Conservation (phyloP, 1,140 invertebrate species). For the Anoplolepis gracilipes region DNA sequence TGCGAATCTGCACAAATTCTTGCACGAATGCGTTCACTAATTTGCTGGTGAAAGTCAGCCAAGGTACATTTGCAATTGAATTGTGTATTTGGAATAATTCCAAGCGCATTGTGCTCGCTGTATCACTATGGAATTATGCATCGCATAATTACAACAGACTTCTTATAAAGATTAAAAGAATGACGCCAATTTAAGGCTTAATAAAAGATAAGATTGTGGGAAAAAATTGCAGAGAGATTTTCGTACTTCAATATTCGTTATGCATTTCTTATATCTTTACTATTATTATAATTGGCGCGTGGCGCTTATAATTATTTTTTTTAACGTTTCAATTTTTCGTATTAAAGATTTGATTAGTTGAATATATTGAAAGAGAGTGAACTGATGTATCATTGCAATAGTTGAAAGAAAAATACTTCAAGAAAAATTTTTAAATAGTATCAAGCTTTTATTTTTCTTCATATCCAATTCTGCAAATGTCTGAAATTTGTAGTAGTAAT, state of each 20-base stretch:
- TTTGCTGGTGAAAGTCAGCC: slow-evolving; percentile 7
- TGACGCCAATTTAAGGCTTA: not conserved
- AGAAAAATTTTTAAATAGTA: not conserved
- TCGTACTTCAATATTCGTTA: not conserved
- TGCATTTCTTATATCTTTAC: not conserved
- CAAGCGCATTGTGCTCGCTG: not conserved
- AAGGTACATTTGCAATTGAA: slow-evolving; percentile 13
- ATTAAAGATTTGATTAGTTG: not conserved
- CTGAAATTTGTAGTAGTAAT: no score
- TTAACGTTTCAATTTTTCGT: not conserved
- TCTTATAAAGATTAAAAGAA: not conserved
- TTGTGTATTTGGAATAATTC: not conserved
- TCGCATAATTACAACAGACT: not conserved
- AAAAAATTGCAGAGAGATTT: not conserved
- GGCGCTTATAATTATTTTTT: slow-evolving; percentile 8
- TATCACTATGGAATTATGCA: not conserved
- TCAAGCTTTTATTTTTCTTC: not conserved
- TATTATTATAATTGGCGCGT: not conserved
- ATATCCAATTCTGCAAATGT: slow-evolving; percentile 4
- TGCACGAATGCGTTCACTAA: slow-evolving; percentile 4
- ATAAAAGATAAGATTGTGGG: not conserved
- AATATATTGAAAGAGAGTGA: not conserved
- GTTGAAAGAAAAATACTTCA: not conserved
- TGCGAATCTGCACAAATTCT: slow-evolving; percentile 8
- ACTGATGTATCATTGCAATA: not conserved